Percentiles rank a stretch among this genome's conserved stretches.
phyloP scores from a whole-genome alignment of 2,113 vertebrate species.

The Rynchops niger region DNA sequence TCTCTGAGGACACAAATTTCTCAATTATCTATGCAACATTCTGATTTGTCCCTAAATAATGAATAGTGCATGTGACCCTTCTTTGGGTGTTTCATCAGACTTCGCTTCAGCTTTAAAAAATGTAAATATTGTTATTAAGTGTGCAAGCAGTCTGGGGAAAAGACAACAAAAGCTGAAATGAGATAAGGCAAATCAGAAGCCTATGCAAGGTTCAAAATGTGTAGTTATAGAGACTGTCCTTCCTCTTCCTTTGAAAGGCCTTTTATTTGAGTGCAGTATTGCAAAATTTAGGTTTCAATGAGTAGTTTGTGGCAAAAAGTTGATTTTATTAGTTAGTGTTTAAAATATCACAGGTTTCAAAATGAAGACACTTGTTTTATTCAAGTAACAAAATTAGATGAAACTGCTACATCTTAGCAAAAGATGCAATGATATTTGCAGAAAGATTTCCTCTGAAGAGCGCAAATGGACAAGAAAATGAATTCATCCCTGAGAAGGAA shows the following conservation, averaged over 20 bases:
- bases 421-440: neutral
- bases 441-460: neutral
- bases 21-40: neutral
- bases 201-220: neutral
- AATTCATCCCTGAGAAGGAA: constrained; percentile 5
- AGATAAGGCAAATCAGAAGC: neutral
- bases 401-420: neutral
- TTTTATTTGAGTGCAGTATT: neutral
- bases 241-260: neutral
- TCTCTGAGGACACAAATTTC: neutral
- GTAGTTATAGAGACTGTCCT: neutral
- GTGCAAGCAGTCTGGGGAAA: neutral
- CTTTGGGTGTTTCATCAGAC: neutral
- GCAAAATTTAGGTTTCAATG: neutral
- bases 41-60: neutral
- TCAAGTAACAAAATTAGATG: neutral
- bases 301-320: neutral
- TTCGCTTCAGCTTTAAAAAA: neutral
- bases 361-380: neutral
- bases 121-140: neutral
- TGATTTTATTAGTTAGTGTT: neutral
- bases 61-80: neutral
- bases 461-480: neutral
- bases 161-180: neutral
- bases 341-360: neutral